Percentiles rank a stretch among this genome's conserved stretches.
Evolutionary conservation across 2,888 invertebrate genomes (phyloP).

Genomic region (Pristionchus maxplancki): DNA sequence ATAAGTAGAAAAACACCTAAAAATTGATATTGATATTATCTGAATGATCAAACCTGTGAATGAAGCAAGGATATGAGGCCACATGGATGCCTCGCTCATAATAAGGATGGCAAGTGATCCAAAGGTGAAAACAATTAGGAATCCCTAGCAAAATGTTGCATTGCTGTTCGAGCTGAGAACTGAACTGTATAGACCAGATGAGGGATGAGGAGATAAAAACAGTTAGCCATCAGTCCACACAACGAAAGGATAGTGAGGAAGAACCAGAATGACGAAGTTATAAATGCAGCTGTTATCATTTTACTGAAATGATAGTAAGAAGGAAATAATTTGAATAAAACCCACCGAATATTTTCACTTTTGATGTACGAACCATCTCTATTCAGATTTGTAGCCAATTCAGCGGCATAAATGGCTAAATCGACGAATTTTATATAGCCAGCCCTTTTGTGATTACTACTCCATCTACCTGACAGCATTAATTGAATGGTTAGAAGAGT

Average conservation of each 20-base stretch:
- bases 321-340: not conserved
- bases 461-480: constrained; percentile 3
- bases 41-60: not conserved
- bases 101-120: not conserved
- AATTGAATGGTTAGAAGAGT: constrained; percentile 26
- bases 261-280: constrained; percentile 12
- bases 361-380: not conserved
- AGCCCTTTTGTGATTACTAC: too few species aligned
- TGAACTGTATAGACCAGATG: constrained; percentile 5
- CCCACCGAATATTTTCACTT: constrained; percentile 8
- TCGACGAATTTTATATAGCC: not conserved
- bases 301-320: not conserved
- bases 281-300: constrained; percentile 10
- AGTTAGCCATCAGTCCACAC: not conserved
- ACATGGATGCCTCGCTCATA: not conserved
- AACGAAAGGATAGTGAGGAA: constrained; percentile 8
- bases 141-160: not conserved
- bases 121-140: not conserved
- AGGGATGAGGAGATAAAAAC: not conserved
- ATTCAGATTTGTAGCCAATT: not conserved
- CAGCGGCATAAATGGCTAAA: constrained; percentile 18
- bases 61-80: constrained; percentile 16
- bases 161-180: not conserved
- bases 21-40: not conserved
- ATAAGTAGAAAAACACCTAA: not conserved